phyloP scores from a whole-genome alignment of 2,113 vertebrate species.

The Alces alces region DNA sequence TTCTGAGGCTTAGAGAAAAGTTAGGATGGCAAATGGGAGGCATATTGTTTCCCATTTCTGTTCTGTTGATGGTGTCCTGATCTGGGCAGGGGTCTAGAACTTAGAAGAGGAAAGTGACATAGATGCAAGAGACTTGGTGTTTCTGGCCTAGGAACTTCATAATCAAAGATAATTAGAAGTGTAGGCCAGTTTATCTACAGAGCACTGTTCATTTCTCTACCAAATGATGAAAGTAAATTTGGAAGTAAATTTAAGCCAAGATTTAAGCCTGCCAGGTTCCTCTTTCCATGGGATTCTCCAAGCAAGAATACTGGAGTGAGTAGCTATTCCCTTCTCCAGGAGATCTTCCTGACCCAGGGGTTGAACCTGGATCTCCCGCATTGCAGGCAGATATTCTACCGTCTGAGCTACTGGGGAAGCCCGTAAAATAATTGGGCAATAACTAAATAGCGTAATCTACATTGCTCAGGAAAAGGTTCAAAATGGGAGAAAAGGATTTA shows the following conservation, averaged over 20 bases:
- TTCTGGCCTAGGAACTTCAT: background rate
- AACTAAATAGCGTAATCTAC: background rate
- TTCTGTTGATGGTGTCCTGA: background rate
- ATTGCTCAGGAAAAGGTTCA: background rate
- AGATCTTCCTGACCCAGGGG: background rate
- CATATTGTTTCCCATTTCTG: background rate
- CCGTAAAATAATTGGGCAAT: background rate
- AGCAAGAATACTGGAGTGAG: background rate
- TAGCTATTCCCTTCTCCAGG: background rate
- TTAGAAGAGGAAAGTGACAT: background rate
- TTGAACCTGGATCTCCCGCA: background rate
- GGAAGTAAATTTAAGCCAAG: constrained; percentile 5
- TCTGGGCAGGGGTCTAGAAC: background rate
- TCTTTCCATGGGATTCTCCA: background rate
- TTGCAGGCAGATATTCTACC: background rate
- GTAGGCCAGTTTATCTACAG: background rate
- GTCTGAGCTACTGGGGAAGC: background rate
- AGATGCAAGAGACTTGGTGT: background rate
- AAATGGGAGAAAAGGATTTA: constrained; percentile 20
- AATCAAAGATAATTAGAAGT: background rate
- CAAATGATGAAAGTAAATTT: background rate
- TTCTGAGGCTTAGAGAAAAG: constrained; percentile 19
- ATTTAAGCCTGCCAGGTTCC: background rate
- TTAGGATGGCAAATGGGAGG: background rate
- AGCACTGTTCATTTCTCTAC: constrained; percentile 11